phyloP scores from a whole-genome alignment of 2,113 vertebrate species.

The Gallinago paraguaiae region DNA sequence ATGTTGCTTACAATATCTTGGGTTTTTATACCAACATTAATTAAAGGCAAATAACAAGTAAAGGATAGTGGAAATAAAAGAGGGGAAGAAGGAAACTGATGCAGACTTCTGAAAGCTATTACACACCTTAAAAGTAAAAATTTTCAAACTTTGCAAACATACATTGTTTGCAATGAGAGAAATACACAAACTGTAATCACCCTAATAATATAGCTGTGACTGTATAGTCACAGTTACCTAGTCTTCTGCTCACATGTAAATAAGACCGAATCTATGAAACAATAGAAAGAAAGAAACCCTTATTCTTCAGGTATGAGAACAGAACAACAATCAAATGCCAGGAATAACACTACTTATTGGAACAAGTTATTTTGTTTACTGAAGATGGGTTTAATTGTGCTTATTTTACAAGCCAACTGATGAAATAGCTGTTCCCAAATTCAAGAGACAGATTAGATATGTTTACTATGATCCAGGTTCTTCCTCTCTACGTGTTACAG shows the following conservation, averaged over 20 bases:
- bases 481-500: not conserved
- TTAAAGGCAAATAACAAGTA: not conserved
- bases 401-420: not conserved
- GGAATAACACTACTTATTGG: not conserved
- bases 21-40: not conserved
- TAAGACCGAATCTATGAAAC: not conserved
- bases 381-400: not conserved
- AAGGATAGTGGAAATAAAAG: not conserved
- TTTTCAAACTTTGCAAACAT: not conserved
- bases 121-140: not conserved
- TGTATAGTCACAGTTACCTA: not conserved
- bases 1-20: not conserved
- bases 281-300: not conserved
- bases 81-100: accelerated
- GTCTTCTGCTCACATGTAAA: not conserved
- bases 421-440: not conserved
- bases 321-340: not conserved
- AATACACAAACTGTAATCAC: not conserved
- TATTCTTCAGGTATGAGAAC: not conserved
- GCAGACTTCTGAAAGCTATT: not conserved
- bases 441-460: not conserved
- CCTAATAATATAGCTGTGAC: not conserved
- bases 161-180: not conserved
- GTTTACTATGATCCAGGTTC: not conserved
- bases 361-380: not conserved